These are phyloP conservation scores for Geotrypetes seraphini DNA, from an alignment of 2,797 vertebrate species.

Conservation along the genomic window DNA sequence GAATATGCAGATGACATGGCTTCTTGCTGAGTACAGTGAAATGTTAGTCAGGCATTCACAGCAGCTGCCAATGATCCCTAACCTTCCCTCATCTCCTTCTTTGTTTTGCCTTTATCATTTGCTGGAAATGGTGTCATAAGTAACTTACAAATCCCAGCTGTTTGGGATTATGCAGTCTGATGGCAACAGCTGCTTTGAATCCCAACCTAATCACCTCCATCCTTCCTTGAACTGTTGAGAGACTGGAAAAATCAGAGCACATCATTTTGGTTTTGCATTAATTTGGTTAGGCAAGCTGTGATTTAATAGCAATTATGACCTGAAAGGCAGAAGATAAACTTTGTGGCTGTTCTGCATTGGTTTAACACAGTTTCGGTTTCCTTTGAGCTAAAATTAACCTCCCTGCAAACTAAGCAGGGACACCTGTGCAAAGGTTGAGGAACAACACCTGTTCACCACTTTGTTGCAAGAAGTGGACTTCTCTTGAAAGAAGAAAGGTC, in stretches of 20 bases:
- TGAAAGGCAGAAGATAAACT: conserved; percentile 25
- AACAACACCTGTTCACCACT: too few relatives aligned
- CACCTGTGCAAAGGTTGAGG: too few relatives aligned
- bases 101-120: background rate
- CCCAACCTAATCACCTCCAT: conserved; percentile 49
- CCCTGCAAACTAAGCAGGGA: too few relatives aligned
- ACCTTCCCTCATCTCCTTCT: background rate
- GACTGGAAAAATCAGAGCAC: conserved; percentile 58
- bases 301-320: conserved; percentile 52
- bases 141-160: conserved; percentile 62
- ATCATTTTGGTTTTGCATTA: conserved; percentile 52
- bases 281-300: conserved; percentile 47
- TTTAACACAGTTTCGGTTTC: conserved; percentile 10
- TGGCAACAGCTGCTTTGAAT: conserved; percentile 59
- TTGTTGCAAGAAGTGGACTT: too few relatives aligned
- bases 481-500: too few relatives aligned
- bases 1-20: background rate
- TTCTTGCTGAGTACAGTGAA: background rate
- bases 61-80: background rate
- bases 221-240: conserved; percentile 45
- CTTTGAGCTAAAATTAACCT: background rate
- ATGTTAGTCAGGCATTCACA: too few relatives aligned
- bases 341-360: conserved; percentile 14
- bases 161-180: conserved; percentile 52
- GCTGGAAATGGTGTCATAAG: conserved; percentile 16